Evolutionary conservation across 2,797 vertebrate genomes (phyloP).

Genomic region (Carcharodon carcharias): DNA sequence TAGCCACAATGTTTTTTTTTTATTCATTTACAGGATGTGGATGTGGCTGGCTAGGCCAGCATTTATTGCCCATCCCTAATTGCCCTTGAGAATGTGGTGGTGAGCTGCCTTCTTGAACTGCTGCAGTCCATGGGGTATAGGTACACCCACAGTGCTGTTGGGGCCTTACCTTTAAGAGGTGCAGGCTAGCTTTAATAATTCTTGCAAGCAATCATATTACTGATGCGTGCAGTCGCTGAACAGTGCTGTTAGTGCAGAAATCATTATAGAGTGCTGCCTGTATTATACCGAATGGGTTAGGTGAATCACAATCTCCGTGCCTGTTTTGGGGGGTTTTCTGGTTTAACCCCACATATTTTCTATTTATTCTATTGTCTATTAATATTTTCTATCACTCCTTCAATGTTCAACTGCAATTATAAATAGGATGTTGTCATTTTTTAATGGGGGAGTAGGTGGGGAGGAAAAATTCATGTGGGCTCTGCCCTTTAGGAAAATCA

Average conservation of each 20-base stretch:
- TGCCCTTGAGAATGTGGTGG: too few species aligned
- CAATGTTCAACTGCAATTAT: background rate
- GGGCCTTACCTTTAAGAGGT: background rate
- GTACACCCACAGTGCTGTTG: too few species aligned
- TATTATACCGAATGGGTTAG: background rate
- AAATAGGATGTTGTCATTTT: background rate
- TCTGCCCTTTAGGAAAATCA: background rate
- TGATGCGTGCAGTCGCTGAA: background rate
- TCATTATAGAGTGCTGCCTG: background rate
- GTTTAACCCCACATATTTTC: background rate
- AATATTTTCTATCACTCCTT: background rate
- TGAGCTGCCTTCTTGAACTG: too few species aligned
- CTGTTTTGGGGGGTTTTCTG: background rate
- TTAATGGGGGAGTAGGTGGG: too few species aligned
- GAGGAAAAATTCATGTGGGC: background rate
- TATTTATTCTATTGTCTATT: background rate
- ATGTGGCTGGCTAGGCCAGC: too few species aligned
- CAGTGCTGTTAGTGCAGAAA: background rate
- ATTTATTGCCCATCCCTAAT: too few species aligned
- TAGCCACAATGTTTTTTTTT: background rate
- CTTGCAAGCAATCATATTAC: background rate
- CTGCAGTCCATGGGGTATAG: too few species aligned
- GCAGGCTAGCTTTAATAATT: too few species aligned
- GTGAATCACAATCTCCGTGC: background rate
- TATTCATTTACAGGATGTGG: too few species aligned